These are phyloP conservation scores for Ectropis crepuscularia DNA, from an alignment of 2,888 invertebrate species.

Conservation along the genomic window DNA sequence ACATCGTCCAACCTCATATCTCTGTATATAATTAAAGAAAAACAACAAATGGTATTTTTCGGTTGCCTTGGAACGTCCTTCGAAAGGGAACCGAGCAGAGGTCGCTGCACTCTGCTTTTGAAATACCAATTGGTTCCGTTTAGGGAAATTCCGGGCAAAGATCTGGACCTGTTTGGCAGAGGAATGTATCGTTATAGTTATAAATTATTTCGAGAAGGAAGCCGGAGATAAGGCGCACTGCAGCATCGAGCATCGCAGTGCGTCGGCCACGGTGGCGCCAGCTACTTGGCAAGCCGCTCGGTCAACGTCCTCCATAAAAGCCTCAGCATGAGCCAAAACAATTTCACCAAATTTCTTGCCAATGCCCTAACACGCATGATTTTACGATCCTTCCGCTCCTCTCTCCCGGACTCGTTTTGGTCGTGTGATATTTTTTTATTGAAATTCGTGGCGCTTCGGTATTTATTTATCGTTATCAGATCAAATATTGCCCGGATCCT, in stretches of 20 bases:
- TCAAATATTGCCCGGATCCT: slow-evolving; percentile 60
- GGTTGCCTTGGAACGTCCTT: slow-evolving; percentile 58
- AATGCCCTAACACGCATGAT: slow-evolving; percentile 76
- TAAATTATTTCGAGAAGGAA: slow-evolving; percentile 70
- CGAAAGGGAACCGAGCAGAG: slow-evolving; percentile 29
- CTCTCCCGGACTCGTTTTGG: slow-evolving; percentile 61
- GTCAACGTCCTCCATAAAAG: slow-evolving; percentile 82
- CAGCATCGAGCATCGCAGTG: slow-evolving; percentile 74
- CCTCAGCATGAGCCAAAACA: slow-evolving; percentile 80
- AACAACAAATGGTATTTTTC: slow-evolving; percentile 39
- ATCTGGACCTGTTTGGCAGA: slow-evolving; percentile 69
- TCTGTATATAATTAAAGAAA: slow-evolving; percentile 51
- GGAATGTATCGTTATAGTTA: slow-evolving; percentile 63
- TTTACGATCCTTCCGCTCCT: slow-evolving; percentile 73
- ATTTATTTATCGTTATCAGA: slow-evolving; percentile 68
- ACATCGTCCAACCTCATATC: slow-evolving; percentile 49
- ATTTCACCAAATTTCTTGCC: slow-evolving; percentile 81
- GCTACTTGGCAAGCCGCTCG: slow-evolving; percentile 79
- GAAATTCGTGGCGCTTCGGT: slow-evolving; percentile 63
- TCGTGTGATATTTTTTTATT: slow-evolving; percentile 68
- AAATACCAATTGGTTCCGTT: slow-evolving; percentile 36
- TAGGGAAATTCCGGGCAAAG: slow-evolving; percentile 41
- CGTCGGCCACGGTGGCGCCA: slow-evolving; percentile 80
- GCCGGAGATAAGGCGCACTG: slow-evolving; percentile 75
- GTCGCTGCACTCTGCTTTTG: slow-evolving; percentile 39